Conservation (phyloP, 1,140 invertebrate species). For the Luehdorfia chinensis region DNA sequence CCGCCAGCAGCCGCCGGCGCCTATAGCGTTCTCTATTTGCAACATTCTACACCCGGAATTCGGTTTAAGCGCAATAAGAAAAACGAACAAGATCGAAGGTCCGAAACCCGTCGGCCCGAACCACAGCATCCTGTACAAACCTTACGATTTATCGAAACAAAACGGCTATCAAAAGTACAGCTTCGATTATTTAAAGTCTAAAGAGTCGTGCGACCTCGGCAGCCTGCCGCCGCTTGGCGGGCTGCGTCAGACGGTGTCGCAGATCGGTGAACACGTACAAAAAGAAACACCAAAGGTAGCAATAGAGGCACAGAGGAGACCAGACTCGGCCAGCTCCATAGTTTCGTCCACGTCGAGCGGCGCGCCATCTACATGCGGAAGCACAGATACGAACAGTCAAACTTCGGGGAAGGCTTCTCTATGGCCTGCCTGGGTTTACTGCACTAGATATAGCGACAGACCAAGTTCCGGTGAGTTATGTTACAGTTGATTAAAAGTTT, state of each 20-base stretch:
- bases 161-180: conserved; percentile 44
- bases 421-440: conserved; percentile 98
- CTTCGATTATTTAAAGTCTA: conserved; percentile 57
- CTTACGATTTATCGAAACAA: conserved; percentile 62
- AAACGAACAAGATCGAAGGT: conserved; percentile 66
- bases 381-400: conserved; percentile 75
- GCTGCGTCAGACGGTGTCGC: conserved; percentile 79
- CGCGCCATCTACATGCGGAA: conserved; percentile 75
- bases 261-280: conserved; percentile 74
- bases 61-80: conserved; percentile 60
- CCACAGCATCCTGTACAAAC: conserved; percentile 69
- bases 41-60: conserved; percentile 74
- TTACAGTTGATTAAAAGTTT: too few species aligned
- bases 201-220: conserved; percentile 45
- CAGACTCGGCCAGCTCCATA: conserved; percentile 71
- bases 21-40: conserved; percentile 64
- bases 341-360: conserved; percentile 69
- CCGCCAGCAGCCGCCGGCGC: conserved; percentile 37
- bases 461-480: conserved; percentile 93
- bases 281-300: conserved; percentile 44
- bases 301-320: conserved; percentile 54
- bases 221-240: conserved; percentile 77
- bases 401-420: conserved; percentile 71
- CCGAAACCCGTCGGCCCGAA: conserved; percentile 63
- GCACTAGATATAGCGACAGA: conserved; percentile 97